These are phyloP conservation scores for Bettongia penicillata DNA, from an alignment of 2,113 vertebrate species.

Conservation along the genomic window DNA sequence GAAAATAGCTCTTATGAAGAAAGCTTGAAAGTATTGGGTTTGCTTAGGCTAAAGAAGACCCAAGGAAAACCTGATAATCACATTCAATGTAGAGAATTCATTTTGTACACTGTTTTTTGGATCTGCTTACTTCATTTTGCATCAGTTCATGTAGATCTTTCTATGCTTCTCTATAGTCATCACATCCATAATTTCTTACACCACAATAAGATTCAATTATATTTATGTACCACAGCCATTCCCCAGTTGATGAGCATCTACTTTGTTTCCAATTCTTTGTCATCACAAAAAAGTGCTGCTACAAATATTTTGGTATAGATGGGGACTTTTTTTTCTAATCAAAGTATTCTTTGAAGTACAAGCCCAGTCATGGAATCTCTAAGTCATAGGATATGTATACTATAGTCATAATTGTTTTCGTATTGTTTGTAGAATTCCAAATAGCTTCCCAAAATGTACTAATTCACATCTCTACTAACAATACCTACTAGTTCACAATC, in stretches of 20 bases:
- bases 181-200: not conserved
- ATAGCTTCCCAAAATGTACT: not conserved
- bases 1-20: too few species aligned
- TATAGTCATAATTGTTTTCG: not conserved
- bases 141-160: not conserved
- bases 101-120: too few species aligned
- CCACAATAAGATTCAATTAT: not conserved
- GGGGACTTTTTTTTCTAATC: not conserved
- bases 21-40: too few species aligned
- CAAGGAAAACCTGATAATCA: too few species aligned
- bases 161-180: too few species aligned
- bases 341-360: not conserved
- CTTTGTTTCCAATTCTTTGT: not conserved
- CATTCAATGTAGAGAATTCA: too few species aligned
- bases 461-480: not conserved
- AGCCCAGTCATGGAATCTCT: not conserved
- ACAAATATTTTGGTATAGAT: not conserved
- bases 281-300: not conserved
- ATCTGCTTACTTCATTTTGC: not conserved
- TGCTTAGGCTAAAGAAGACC: too few species aligned
- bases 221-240: not conserved
- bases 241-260: not conserved
- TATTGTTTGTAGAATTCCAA: not conserved
- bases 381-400: not conserved
- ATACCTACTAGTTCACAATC: not conserved